Evolutionary conservation across 2,113 vertebrate genomes (phyloP).

Genomic region (Setophaga kirtlandii): DNA sequence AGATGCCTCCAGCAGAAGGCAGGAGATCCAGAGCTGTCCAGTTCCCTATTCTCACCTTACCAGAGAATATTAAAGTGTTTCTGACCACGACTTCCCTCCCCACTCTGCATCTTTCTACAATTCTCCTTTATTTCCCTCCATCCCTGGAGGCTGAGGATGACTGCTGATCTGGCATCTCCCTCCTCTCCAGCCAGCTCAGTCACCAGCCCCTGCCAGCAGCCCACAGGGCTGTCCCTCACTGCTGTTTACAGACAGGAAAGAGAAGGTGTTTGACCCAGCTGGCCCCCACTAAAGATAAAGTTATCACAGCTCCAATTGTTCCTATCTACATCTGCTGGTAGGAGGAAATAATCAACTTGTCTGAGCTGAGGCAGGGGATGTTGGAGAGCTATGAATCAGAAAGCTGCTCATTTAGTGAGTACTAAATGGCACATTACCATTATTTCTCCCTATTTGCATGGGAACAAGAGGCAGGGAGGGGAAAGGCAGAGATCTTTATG

Average conservation of each 20-base stretch:
- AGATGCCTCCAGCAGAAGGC: accelerated
- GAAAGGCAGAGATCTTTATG: not conserved
- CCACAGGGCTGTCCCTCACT: accelerated
- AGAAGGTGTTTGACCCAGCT: not conserved
- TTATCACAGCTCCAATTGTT: constrained; percentile 18
- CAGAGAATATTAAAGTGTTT: not conserved
- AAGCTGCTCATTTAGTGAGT: not conserved
- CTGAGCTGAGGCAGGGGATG: not conserved
- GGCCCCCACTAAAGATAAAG: not conserved
- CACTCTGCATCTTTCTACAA: not conserved
- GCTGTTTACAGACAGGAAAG: not conserved
- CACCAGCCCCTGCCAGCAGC: not conserved
- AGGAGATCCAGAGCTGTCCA: not conserved
- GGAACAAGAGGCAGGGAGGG: not conserved
- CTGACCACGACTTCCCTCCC: not conserved
- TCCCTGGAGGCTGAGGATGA: not conserved
- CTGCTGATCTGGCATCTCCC: not conserved
- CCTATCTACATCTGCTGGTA: constrained; percentile 9
- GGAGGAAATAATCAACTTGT: constrained; percentile 20
- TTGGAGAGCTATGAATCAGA: not conserved
- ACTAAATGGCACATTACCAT: not conserved
- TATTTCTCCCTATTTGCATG: not conserved
- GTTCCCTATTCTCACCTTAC: not conserved
- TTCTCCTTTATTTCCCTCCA: not conserved
- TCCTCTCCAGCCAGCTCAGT: not conserved